A percentile compares a stretch with the other conserved stretches of the same genome.
phyloP scores from a whole-genome alignment of 2,113 vertebrate species.

The Myxocyprinus asiaticus region DNA sequence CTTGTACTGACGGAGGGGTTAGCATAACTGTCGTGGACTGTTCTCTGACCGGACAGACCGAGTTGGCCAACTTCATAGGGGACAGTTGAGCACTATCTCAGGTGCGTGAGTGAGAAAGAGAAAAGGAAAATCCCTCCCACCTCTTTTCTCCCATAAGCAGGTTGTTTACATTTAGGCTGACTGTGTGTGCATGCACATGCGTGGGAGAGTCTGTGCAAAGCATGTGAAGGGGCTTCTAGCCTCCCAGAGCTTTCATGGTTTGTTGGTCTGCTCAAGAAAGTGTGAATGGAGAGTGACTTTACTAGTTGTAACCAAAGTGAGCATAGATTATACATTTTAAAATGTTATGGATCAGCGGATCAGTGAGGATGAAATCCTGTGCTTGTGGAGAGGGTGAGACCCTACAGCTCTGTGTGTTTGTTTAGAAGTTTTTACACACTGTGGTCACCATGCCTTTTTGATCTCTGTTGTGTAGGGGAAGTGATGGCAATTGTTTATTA shows the following conservation, averaged over 20 bases:
- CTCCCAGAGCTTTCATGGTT: slow-evolving; percentile 22
- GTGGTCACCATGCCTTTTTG: too few species aligned
- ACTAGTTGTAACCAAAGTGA: neutral
- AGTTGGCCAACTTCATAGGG: slow-evolving; percentile 17
- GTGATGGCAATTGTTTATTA: too few species aligned
- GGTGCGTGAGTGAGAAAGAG: slow-evolving; percentile 28
- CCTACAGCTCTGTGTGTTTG: too few species aligned
- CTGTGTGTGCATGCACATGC: neutral
- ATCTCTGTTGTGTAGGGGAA: too few species aligned
- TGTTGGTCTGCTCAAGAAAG: slow-evolving; percentile 19
- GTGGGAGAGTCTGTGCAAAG: neutral
- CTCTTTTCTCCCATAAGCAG: neutral
- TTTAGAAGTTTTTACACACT: too few species aligned
- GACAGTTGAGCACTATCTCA: slow-evolving; percentile 40
- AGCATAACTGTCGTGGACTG: slow-evolving; percentile 1
- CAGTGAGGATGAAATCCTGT: too few species aligned
- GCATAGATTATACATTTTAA: neutral
- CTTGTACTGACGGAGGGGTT: slow-evolving; percentile 29
- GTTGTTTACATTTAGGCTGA: slow-evolving; percentile 30
- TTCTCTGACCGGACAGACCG: slow-evolving; percentile 9
- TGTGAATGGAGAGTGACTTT: neutral
- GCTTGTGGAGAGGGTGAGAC: too few species aligned
- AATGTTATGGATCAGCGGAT: neutral
- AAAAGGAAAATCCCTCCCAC: slow-evolving; percentile 14
- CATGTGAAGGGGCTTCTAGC: slow-evolving; percentile 12